Conservation (phyloP, 2,888 invertebrate genomes). For the Erannis defoliaria region DNA sequence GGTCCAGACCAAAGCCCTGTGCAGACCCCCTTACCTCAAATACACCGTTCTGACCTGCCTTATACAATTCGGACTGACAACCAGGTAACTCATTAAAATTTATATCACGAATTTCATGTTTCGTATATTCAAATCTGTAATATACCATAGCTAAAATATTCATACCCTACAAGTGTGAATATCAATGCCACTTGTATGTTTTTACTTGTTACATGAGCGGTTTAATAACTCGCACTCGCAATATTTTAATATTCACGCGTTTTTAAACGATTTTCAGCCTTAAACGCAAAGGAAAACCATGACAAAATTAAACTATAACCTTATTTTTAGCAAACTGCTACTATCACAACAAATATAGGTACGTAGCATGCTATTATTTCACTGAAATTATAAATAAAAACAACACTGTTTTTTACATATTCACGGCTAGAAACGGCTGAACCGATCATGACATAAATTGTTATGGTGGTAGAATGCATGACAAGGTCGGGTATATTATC, state of each 20-base stretch:
- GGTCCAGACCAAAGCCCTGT: slow-evolving; percentile 91
- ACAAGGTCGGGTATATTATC: no score
- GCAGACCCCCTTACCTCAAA: slow-evolving; percentile 90
- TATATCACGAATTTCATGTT: slow-evolving; percentile 17
- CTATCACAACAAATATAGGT: neutral
- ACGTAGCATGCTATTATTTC: no score
- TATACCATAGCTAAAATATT: slow-evolving; percentile 32
- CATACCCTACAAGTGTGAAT: slow-evolving; percentile 31
- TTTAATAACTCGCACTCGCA: slow-evolving; percentile 19
- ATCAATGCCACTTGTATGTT: slow-evolving; percentile 28
- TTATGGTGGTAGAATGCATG: no score
- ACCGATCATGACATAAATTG: no score
- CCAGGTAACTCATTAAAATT: slow-evolving; percentile 81
- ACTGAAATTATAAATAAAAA: neutral
- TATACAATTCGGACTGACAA: slow-evolving; percentile 94
- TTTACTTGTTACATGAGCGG: slow-evolving; percentile 14
- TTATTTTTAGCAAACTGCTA: neutral
- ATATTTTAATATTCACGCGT: slow-evolving; percentile 13
- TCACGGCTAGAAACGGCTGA: no score
- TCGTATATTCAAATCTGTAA: slow-evolving; percentile 20
- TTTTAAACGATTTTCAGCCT: slow-evolving; percentile 4
- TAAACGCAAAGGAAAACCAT: neutral
- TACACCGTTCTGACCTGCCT: slow-evolving; percentile 92
- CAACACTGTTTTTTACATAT: no score
- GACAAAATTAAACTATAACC: neutral